Base-by-base conservation (phyloP, 2,113 vertebrate genomes). In the Eretmochelys imbricata region DNA sequence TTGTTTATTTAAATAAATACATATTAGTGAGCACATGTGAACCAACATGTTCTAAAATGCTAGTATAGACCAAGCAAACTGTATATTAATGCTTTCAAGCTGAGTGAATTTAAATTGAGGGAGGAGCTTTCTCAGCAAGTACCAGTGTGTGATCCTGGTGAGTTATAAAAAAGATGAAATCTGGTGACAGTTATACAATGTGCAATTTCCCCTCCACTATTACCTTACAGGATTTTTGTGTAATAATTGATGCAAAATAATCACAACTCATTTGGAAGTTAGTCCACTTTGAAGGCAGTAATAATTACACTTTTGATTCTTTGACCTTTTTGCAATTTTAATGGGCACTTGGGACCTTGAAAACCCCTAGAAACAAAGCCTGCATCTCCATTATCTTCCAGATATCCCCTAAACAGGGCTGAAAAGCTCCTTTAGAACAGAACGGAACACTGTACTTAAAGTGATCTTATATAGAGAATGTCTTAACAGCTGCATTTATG, bases 341-440 rank as follows among this genome's bases (percentile, higher is more conserved):
- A 75, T 19, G 50, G 27, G 82, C 1, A 4, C 4, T 1, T 79
- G 50, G 46, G 82, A 59, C 13, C 8, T 38, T 90, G 91, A 96
- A 38, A 72, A 20, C 55, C 5, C 5, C 11, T 38, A 79, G 49
- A 93, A 78, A 5, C 3, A 48, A 48, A 93, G 89, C 38, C 31
- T 2, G 2, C 4, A 10, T 80, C 51, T n/a, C 59, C 8, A 16
- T 11, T 49, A 19, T 57, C 62, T 65, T 51, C 27, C 82, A 57
- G 79, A 57, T 16, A 86, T 13, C 19, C 0, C 2, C 0, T 2
- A 17, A 78, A 82, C 42, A 42, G 53, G 93, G 27, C 1, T 1
- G 75, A 65, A 86, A 83, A 54, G n/a, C 5, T 81, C 13, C 42
- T 85, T 83, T 49, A 62, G 82, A 31, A 87, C 20, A 55, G 1